Percentiles rank a stretch among this genome's conserved stretches.
These are phyloP conservation scores for Enteromius trimaculatus DNA, from an alignment of 2,797 vertebrate species.

Conservation along the genomic window DNA sequence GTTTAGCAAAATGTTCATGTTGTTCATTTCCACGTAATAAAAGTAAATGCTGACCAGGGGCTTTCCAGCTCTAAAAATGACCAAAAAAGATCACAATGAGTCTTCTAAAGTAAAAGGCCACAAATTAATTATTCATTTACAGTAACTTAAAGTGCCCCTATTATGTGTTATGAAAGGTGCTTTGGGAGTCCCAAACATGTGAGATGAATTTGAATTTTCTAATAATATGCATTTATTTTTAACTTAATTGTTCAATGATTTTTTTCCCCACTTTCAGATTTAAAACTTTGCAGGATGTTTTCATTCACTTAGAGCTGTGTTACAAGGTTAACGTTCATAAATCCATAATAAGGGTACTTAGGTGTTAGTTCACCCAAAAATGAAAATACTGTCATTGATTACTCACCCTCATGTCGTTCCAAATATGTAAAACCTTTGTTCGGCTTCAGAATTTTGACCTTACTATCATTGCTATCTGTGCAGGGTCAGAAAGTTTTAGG, in stretches of 20 bases:
- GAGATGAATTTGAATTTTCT: too few species aligned
- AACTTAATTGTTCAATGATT: too few species aligned
- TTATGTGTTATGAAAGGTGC: too few species aligned
- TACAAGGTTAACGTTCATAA: too few species aligned
- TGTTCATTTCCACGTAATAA: not conserved
- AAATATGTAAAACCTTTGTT: not conserved
- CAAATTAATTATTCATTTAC: not conserved
- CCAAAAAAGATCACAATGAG: too few species aligned
- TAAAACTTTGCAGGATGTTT: too few species aligned
- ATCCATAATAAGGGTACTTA: not conserved
- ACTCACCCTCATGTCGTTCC: not conserved
- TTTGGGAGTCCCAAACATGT: too few species aligned
- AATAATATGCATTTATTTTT: too few species aligned
- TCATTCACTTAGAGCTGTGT: too few species aligned
- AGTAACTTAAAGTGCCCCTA: not conserved
- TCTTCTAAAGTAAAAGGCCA: not conserved
- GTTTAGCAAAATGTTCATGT: not conserved
- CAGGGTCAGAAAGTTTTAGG: not conserved
- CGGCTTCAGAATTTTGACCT: not conserved
- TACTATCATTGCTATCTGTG: not conserved
- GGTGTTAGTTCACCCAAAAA: not conserved
- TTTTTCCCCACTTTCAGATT: too few species aligned
- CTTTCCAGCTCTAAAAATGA: not conserved
- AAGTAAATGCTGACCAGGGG: not conserved
- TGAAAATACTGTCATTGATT: not conserved